These are phyloP conservation scores for Morpho achilles DNA, from an alignment of 2,888 invertebrate species.

Conservation along the genomic window DNA sequence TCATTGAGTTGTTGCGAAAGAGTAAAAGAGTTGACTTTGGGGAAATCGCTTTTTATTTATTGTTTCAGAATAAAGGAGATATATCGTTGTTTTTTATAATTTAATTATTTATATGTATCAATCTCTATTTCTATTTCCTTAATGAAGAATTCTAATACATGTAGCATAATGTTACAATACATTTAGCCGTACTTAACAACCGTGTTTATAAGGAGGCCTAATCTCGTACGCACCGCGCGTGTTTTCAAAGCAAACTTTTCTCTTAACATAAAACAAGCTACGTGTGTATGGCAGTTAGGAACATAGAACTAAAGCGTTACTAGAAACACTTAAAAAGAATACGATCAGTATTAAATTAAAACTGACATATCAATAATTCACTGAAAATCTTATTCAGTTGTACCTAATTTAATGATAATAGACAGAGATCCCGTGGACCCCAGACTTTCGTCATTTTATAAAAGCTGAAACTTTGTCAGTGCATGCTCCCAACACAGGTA, in stretches of 20 bases:
- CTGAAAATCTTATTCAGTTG: too few species aligned
- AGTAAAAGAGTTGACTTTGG: too few species aligned
- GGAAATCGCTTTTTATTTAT: too few species aligned
- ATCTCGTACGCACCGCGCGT: slow-evolving; percentile 32
- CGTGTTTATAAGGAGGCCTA: slow-evolving; percentile 28
- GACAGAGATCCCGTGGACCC: too few species aligned
- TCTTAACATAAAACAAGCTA: slow-evolving; percentile 47
- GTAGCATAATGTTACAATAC: slow-evolving; percentile 6
- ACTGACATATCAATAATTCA: neutral
- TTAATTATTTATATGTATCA: too few species aligned
- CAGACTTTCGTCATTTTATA: too few species aligned
- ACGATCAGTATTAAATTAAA: neutral
- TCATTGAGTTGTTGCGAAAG: too few species aligned
- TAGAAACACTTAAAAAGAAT: slow-evolving; percentile 9
- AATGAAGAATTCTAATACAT: slow-evolving; percentile 1
- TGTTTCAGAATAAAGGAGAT: too few species aligned
- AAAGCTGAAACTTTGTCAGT: too few species aligned
- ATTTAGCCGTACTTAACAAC: slow-evolving; percentile 8
- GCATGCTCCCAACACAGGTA: too few species aligned
- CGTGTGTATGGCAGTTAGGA: slow-evolving; percentile 42
- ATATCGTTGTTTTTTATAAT: too few species aligned
- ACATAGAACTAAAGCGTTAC: slow-evolving; percentile 19
- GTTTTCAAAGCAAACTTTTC: slow-evolving; percentile 41
- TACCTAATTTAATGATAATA: neutral
- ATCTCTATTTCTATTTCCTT: neutral